phyloP scores from a whole-genome alignment of 2,797 vertebrate species.

The Trachurus trachurus region DNA sequence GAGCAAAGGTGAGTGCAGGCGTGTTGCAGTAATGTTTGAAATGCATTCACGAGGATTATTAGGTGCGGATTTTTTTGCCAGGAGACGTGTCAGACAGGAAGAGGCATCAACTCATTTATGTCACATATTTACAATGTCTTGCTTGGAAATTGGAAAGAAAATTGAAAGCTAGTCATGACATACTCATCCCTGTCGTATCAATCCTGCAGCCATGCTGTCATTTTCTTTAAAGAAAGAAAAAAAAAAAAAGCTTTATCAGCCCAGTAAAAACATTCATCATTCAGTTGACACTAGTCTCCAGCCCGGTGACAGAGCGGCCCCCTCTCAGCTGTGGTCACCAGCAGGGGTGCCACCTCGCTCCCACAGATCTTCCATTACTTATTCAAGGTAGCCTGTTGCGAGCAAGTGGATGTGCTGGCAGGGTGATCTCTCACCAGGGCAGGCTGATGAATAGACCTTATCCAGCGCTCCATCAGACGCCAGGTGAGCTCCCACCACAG shows the following conservation, averaged over 20 bases:
- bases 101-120: constrained; percentile 4
- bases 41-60: constrained; percentile 5
- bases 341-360: constrained; percentile 26
- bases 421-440: constrained; percentile 57
- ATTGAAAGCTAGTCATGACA: constrained; percentile 5
- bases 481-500: constrained; percentile 59
- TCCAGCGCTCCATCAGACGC: constrained; percentile 57
- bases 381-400: constrained; percentile 64
- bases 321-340: constrained; percentile 50
- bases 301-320: constrained; percentile 42
- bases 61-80: not conserved
- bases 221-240: constrained; percentile 6
- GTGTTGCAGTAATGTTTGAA: not conserved
- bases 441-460: constrained; percentile 69
- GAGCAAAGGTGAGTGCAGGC: not conserved
- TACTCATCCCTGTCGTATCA: not conserved
- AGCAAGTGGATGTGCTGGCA: constrained; percentile 47
- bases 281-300: constrained; percentile 23
- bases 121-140: not conserved
- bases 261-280: constrained; percentile 52
- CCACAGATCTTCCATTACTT: constrained; percentile 62
- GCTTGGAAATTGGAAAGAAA: not conserved
- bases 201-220: constrained; percentile 14
- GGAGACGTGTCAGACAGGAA: not conserved
- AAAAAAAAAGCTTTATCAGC: constrained; percentile 24